Percentiles rank a stretch among this genome's conserved stretches.
These are phyloP conservation scores for Scylla paramamosain DNA, from an alignment of 1,140 invertebrate species.

Conservation along the genomic window DNA sequence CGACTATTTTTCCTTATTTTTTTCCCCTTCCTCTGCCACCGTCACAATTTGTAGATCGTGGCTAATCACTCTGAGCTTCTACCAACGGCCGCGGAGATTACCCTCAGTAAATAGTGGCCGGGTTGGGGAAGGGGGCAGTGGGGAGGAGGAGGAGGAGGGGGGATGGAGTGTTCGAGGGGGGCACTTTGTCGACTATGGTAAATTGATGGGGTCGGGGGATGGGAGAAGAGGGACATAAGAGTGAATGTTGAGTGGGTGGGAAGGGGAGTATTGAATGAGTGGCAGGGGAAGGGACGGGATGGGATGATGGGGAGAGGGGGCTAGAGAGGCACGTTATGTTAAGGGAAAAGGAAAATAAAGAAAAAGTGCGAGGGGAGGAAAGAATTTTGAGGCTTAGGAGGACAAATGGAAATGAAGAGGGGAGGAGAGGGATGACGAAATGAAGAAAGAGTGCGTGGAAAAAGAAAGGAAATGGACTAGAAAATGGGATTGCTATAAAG, in stretches of 20 bases:
- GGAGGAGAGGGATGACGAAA: background rate
- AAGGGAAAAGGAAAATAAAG: background rate
- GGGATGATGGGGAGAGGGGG: background rate
- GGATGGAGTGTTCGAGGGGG: background rate
- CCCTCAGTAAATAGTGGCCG: background rate
- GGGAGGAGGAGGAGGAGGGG: background rate
- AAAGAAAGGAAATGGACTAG: background rate
- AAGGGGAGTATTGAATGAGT: background rate
- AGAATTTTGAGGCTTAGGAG: background rate
- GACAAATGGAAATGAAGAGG: background rate
- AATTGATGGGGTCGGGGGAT: background rate
- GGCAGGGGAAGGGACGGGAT: background rate
- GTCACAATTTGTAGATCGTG: background rate
- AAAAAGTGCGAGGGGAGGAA: background rate
- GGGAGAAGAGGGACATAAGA: background rate
- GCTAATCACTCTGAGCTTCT: constrained; percentile 2
- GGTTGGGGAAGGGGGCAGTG: background rate
- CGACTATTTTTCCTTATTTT: background rate
- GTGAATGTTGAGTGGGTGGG: background rate
- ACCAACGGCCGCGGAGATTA: background rate
- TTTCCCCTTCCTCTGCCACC: background rate
- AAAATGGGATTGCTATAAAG: background rate
- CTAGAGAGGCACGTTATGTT: background rate
- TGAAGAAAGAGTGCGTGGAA: too few species aligned
- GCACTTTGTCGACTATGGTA: background rate